phyloP scores from a whole-genome alignment of 2,797 vertebrate species.

The Falco concolor region DNA sequence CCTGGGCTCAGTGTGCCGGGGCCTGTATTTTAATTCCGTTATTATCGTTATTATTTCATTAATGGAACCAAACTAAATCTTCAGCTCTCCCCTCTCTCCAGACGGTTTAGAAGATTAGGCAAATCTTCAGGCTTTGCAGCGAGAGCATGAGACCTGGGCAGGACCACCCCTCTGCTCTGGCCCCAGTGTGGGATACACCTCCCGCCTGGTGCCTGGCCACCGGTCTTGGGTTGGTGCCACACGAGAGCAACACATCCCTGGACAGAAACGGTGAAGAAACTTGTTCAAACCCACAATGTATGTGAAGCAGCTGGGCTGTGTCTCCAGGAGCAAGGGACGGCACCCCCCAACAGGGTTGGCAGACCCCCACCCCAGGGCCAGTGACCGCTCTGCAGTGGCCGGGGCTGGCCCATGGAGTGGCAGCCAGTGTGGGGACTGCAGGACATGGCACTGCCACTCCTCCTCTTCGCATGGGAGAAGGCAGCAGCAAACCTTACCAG shows the following conservation, averaged over 20 bases:
- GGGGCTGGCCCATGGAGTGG: accelerated
- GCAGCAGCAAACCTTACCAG: not conserved
- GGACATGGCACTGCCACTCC: not conserved
- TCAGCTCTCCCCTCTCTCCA: not conserved
- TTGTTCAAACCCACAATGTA: not conserved
- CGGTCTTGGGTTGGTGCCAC: not conserved
- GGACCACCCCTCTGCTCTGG: not conserved
- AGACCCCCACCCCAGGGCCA: not conserved
- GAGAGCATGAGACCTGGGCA: not conserved
- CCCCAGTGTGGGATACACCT: accelerated
- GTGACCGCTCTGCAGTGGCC: not conserved
- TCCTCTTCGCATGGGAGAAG: not conserved
- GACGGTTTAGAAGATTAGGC: not conserved
- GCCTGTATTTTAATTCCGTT: not conserved
- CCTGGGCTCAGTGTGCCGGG: not conserved
- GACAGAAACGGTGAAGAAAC: not conserved
- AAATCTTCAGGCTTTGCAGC: not conserved
- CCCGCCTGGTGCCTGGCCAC: not conserved
- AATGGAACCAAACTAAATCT: not conserved
- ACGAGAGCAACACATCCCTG: not conserved
- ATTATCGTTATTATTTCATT: not conserved
- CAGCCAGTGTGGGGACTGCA: accelerated
- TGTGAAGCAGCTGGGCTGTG: not conserved
- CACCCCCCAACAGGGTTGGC: too few relatives aligned
- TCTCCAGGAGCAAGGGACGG: accelerated